Percentiles rank a stretch among this genome's conserved stretches.
Conservation (phyloP, 2,113 vertebrate species). For the Tiliqua scincoides region DNA sequence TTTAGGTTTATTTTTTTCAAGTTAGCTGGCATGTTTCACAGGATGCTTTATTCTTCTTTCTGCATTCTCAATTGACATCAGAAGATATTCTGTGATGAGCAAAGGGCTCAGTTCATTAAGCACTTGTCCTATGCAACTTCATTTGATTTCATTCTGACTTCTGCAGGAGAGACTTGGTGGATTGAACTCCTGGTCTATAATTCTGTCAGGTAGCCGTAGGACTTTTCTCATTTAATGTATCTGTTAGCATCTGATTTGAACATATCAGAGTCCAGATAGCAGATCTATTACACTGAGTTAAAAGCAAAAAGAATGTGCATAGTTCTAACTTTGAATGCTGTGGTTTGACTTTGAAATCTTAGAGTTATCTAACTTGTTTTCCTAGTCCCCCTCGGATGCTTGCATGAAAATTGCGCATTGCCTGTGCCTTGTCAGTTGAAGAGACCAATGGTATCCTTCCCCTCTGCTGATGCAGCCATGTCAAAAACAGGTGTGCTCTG, state of each 20-base stretch:
- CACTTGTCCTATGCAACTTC: not conserved
- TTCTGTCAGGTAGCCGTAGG: too few relatives aligned
- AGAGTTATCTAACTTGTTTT: not conserved
- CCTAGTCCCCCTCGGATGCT: not conserved
- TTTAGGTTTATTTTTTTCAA: not conserved
- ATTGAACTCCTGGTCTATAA: not conserved
- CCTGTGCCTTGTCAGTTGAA: not conserved
- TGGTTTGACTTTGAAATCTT: not conserved
- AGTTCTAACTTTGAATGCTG: rapidly evolving
- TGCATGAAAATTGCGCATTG: not conserved
- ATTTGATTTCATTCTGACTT: not conserved
- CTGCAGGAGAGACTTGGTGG: not conserved
- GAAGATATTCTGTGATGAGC: not conserved
- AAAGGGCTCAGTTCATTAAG: not conserved
- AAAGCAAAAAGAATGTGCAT: not conserved
- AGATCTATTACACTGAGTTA: not conserved
- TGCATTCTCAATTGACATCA: not conserved
- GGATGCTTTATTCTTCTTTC: too few relatives aligned
- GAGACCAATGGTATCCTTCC: too few relatives aligned
- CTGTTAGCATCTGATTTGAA: not conserved
- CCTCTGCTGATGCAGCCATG: too few relatives aligned
- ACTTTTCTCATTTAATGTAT: conserved; percentile 12
- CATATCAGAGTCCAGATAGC: not conserved
- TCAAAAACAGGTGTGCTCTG: too few relatives aligned
- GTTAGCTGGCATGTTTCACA: not conserved